phyloP scores from a whole-genome alignment of 2,113 vertebrate genomes.

The Tinamus guttatus region DNA sequence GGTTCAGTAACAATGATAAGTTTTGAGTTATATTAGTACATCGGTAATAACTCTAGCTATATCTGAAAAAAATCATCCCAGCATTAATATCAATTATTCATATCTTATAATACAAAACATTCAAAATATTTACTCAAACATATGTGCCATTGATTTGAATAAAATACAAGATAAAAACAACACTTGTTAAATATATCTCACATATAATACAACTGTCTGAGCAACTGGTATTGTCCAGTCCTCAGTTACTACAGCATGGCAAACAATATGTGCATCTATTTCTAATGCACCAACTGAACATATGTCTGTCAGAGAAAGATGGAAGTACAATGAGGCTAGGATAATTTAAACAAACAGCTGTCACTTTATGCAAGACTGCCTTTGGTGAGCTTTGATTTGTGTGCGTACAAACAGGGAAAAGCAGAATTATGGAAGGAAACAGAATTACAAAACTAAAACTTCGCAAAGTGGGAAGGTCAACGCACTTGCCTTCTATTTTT shows the following conservation, averaged over 20 bases:
- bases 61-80: background rate
- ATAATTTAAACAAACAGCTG: slow-evolving; percentile 81
- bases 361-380: slow-evolving; percentile 74
- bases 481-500: background rate
- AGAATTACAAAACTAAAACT: background rate
- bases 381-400: slow-evolving; percentile 76
- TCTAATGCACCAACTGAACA: slow-evolving; percentile 63
- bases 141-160: background rate
- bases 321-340: slow-evolving; percentile 59
- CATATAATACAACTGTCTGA: slow-evolving; percentile 32
- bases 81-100: background rate
- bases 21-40: background rate
- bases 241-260: slow-evolving; percentile 51
- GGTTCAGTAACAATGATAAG: background rate
- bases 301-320: slow-evolving; percentile 74
- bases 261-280: slow-evolving; percentile 76
- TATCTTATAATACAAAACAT: background rate
- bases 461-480: background rate
- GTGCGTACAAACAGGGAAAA: background rate
- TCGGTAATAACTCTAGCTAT: background rate
- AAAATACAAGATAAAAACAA: background rate
- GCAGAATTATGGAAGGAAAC: background rate
- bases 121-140: slow-evolving; percentile 39
- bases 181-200: slow-evolving; percentile 24
- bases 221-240: slow-evolving; percentile 69